Percentiles rank a stretch among this genome's conserved stretches.
phyloP scores from a whole-genome alignment of 2,888 invertebrate species.

The Rotaria macrura region DNA sequence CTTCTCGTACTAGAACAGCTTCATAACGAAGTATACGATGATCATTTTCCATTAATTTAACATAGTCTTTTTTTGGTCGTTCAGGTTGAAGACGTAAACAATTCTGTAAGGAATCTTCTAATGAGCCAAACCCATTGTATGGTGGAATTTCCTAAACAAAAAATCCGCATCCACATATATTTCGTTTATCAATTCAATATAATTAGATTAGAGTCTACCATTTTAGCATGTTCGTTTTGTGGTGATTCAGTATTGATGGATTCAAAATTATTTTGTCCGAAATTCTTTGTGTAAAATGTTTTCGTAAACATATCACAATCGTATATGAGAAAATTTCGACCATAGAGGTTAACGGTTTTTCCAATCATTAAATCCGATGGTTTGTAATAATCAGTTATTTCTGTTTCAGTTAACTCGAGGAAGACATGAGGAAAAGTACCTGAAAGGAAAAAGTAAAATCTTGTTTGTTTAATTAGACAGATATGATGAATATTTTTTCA shows the following conservation, averaged over 20 bases:
- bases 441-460: not conserved
- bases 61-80: conserved; percentile 64
- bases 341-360: conserved; percentile 51
- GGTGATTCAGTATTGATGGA: conserved; percentile 45
- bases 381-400: conserved; percentile 66
- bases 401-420: conserved; percentile 54
- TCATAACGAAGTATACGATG: conserved; percentile 61
- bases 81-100: conserved; percentile 63
- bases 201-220: conserved; percentile 40
- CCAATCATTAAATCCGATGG: conserved; percentile 69
- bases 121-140: conserved; percentile 62
- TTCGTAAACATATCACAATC: conserved; percentile 72
- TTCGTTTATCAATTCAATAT: conserved; percentile 28
- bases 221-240: conserved; percentile 37
- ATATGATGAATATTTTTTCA: too few species aligned
- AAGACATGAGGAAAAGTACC: conserved; percentile 27
- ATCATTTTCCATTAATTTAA: conserved; percentile 64
- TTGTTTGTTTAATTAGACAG: too few species aligned
- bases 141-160: conserved; percentile 57
- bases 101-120: conserved; percentile 67
- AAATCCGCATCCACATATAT: not conserved
- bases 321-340: conserved; percentile 59
- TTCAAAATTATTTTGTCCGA: conserved; percentile 50
- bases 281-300: conserved; percentile 59
- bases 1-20: conserved; percentile 55